These are phyloP conservation scores for Capromys pilorides DNA, from an alignment of 2,797 vertebrate species.

Conservation along the genomic window DNA sequence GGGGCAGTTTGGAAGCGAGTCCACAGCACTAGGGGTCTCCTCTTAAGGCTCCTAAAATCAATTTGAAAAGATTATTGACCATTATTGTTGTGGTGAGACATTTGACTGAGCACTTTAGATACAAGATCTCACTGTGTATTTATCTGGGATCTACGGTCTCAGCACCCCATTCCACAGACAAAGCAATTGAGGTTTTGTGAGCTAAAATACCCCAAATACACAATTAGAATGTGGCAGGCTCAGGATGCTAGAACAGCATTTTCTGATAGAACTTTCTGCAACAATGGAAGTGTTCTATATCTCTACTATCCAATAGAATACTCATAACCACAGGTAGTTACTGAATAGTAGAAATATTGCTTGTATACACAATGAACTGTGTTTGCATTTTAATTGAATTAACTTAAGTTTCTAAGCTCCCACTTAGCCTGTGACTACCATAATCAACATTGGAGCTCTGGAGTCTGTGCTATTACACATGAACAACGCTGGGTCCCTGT, in stretches of 20 bases:
- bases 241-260: not conserved
- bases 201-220: not conserved
- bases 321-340: not conserved
- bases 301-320: not conserved
- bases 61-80: not conserved
- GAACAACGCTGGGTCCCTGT: not conserved
- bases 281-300: not conserved
- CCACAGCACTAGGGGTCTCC: not conserved
- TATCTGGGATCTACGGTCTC: not conserved
- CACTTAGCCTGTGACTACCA: not conserved
- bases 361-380: not conserved
- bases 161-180: not conserved
- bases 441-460: not conserved
- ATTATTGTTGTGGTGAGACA: not conserved
- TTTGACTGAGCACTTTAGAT: not conserved
- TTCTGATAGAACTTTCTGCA: constrained; percentile 9
- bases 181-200: not conserved
- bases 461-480: not conserved
- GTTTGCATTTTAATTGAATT: constrained; percentile 45
- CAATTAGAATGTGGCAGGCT: not conserved
- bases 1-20: not conserved
- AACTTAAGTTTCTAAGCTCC: not conserved
- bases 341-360: constrained; percentile 8
- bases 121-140: not conserved
- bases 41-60: constrained; percentile 19